Conservation (phyloP, 2,888 invertebrate genomes). For the Plutella xylostella region DNA sequence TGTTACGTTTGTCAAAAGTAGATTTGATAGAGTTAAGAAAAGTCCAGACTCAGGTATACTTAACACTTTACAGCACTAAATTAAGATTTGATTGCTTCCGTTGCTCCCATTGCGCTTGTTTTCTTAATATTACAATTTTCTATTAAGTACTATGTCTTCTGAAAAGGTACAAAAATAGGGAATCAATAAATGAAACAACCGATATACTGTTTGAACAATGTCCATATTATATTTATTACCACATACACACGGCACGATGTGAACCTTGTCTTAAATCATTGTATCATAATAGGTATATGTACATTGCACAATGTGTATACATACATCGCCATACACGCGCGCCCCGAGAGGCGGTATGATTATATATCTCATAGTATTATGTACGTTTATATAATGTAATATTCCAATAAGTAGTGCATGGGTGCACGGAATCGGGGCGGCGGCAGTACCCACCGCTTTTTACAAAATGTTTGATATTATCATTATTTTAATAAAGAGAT, state of each 20-base stretch:
- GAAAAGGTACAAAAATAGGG: conserved; percentile 15
- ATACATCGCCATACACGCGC: conserved; percentile 77
- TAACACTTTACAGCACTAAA: too few species aligned
- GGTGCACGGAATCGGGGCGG: conserved; percentile 70
- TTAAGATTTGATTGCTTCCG: too few species aligned
- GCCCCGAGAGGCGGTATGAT: conserved; percentile 71
- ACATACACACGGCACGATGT: conserved; percentile 93
- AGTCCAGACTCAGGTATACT: too few species aligned
- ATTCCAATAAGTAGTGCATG: conserved; percentile 71
- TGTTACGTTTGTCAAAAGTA: too few species aligned
- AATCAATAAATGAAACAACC: conserved; percentile 56
- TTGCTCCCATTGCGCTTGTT: too few species aligned
- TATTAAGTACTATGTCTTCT: too few species aligned
- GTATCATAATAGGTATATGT: conserved; percentile 78
- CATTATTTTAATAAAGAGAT: conserved; percentile 70
- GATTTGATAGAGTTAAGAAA: too few species aligned
- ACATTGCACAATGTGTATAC: conserved; percentile 79
- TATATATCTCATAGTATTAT: conserved; percentile 70
- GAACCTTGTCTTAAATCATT: conserved; percentile 88
- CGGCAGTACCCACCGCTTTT: conserved; percentile 63
- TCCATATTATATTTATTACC: conserved; percentile 89
- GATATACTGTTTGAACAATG: conserved; percentile 83
- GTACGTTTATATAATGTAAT: conserved; percentile 70
- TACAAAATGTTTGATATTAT: conserved; percentile 68
- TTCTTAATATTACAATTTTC: too few species aligned